Evolutionary conservation across 2,113 vertebrate species (phyloP).

Genomic region (Origma solitaria): DNA sequence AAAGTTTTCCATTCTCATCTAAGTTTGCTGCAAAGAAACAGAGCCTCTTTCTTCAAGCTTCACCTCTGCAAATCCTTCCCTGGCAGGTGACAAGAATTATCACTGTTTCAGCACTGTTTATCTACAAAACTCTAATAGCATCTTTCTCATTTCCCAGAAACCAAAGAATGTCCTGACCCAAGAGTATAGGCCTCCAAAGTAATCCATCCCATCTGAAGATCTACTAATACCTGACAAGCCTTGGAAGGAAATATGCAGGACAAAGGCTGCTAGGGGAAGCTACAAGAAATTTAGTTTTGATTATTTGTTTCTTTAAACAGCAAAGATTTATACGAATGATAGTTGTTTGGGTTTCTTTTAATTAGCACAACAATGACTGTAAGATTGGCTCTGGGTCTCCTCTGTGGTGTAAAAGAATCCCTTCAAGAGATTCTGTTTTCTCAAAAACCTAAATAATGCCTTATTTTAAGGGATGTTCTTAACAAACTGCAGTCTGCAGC

Average conservation of each 20-base stretch:
- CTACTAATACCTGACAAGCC: background rate
- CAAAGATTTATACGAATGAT: background rate
- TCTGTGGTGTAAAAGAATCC: background rate
- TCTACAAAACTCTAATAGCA: background rate
- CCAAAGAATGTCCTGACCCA: background rate
- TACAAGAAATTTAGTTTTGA: background rate
- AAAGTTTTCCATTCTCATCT: background rate
- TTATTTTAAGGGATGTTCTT: background rate
- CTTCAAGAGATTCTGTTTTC: background rate
- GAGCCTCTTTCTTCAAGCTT: background rate
- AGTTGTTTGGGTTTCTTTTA: background rate
- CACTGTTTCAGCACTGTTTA: background rate
- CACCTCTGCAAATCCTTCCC: background rate
- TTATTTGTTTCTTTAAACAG: background rate
- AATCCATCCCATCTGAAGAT: background rate
- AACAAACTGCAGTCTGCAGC: background rate
- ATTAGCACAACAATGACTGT: background rate
- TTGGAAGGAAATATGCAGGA: background rate
- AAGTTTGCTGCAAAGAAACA: background rate
- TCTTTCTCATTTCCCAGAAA: background rate
- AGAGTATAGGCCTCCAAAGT: background rate
- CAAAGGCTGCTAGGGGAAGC: background rate
- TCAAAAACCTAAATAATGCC: background rate
- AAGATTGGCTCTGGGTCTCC: background rate
- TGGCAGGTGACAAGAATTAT: background rate